Evolutionary conservation across 2,113 vertebrate genomes (phyloP).

Genomic region (Zosterops borbonicus): DNA sequence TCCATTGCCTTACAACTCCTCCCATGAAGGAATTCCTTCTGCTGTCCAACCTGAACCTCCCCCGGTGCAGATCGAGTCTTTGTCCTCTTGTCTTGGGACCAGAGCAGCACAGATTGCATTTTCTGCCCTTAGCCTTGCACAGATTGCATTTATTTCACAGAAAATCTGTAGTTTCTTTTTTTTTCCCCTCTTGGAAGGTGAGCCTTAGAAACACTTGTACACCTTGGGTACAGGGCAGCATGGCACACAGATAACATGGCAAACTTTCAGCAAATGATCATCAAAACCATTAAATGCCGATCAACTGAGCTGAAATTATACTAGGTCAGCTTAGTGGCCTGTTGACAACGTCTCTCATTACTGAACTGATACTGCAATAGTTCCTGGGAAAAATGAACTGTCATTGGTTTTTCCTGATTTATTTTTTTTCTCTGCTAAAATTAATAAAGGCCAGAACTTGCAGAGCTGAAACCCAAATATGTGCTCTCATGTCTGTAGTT

Average conservation of each 20-base stretch:
- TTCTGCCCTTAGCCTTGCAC: not conserved
- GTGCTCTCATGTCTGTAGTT: not conserved
- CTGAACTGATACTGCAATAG: not conserved
- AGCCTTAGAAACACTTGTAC: not conserved
- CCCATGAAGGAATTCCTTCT: not conserved
- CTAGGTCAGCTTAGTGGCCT: constrained; percentile 1
- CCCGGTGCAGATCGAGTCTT: not conserved
- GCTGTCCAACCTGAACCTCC: not conserved
- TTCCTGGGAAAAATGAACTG: not conserved
- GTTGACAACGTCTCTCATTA: constrained; percentile 33
- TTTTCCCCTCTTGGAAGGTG: not conserved
- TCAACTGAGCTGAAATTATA: constrained; percentile 20
- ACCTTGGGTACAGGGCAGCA: not conserved
- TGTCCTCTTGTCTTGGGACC: not conserved
- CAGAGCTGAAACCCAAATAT: not conserved
- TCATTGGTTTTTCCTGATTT: not conserved
- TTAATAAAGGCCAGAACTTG: not conserved
- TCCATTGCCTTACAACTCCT: not conserved
- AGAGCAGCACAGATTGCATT: not conserved
- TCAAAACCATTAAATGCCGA: constrained; percentile 21
- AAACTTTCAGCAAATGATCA: constrained; percentile 51
- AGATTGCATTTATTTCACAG: not conserved
- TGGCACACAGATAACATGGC: not conserved
- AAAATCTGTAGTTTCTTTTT: not conserved
- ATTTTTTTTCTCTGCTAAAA: not conserved